Evolutionary conservation across 2,888 invertebrate species (phyloP).

Genomic region (Mellilla xanthometata): DNA sequence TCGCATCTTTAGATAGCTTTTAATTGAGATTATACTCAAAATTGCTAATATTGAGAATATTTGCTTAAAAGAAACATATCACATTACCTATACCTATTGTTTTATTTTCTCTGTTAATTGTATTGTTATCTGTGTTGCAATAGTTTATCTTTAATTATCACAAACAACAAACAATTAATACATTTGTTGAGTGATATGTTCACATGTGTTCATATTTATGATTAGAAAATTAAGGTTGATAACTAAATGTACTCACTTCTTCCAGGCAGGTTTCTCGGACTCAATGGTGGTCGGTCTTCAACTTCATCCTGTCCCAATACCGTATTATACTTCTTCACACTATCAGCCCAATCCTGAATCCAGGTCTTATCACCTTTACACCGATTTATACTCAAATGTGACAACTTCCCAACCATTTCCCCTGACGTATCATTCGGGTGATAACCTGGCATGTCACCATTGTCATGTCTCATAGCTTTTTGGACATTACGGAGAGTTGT

Average conservation of each 20-base stretch:
- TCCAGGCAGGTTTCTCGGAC: constrained; percentile 58
- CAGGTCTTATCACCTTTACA: constrained; percentile 81
- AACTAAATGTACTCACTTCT: constrained; percentile 61
- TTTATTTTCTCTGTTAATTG: no score
- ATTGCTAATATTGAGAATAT: no score
- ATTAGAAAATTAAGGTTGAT: no score
- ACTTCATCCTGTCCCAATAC: constrained; percentile 50
- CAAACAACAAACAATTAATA: no score
- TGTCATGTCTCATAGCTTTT: constrained; percentile 58
- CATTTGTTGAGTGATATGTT: no score
- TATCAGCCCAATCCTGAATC: constrained; percentile 86
- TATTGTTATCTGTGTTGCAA: no score
- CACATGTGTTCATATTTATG: no score
- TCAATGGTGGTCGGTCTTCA: constrained; percentile 65
- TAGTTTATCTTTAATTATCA: no score
- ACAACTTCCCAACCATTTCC: constrained; percentile 66
- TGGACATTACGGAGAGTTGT: constrained; percentile 67
- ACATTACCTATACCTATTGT: no score
- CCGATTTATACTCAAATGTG: constrained; percentile 71
- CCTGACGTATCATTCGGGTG: constrained; percentile 55
- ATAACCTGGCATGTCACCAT: constrained; percentile 32
- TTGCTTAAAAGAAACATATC: no score
- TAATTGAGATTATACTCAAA: no score
- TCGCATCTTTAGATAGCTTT: no score
- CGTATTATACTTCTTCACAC: constrained; percentile 79